A percentile compares a stretch with the other conserved stretches of the same genome.
These are phyloP conservation scores for Agrotis puta DNA, from an alignment of 2,888 invertebrate genomes.

Conservation along the genomic window DNA sequence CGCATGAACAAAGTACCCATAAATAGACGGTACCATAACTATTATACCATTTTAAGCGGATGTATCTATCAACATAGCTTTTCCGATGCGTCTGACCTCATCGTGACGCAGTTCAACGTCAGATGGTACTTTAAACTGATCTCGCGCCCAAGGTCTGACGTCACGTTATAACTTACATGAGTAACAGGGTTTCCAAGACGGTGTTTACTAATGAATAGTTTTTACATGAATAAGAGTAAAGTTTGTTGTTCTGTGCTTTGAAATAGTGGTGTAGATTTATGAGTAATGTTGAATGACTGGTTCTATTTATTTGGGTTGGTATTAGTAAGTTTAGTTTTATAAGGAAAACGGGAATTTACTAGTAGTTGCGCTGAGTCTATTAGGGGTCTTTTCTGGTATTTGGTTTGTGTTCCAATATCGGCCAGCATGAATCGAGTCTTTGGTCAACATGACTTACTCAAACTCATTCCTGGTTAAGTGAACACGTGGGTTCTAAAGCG, in stretches of 20 bases:
- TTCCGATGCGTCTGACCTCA: conserved; percentile 65
- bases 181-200: conserved; percentile 51
- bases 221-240: conserved; percentile 44
- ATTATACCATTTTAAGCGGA: not conserved
- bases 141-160: conserved; percentile 38
- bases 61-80: conserved; percentile 42
- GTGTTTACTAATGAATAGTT: conserved; percentile 21
- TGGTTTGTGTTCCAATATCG: not conserved
- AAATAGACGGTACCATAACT: conserved; percentile 4
- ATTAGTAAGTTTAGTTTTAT: conserved; percentile 30
- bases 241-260: conserved; percentile 29
- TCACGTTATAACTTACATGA: conserved; percentile 28
- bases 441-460: no score
- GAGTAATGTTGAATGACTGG: conserved; percentile 36
- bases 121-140: not conserved
- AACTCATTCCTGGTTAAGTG: no score
- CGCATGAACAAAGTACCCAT: not conserved
- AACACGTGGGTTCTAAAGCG: no score
- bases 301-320: conserved; percentile 31
- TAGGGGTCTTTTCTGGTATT: conserved; percentile 1
- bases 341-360: conserved; percentile 41
- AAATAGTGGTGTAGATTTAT: conserved; percentile 19
- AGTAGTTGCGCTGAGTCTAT: not conserved
- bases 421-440: no score
- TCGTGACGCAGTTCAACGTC: conserved; percentile 55